Conservation (phyloP, 2,113 vertebrate genomes). For the Carlito syrichta region DNA sequence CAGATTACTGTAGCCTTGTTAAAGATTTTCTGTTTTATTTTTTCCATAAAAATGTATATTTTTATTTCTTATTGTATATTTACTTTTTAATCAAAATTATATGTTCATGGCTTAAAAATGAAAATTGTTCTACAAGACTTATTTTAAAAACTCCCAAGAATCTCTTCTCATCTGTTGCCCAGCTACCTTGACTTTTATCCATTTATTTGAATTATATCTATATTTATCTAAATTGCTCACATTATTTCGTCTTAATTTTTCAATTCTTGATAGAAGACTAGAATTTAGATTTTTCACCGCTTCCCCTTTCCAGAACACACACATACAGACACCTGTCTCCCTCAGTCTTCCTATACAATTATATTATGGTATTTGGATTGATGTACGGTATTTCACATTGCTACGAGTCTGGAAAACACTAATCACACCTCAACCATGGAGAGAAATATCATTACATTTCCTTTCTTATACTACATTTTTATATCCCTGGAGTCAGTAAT, state of each 20-base stretch:
- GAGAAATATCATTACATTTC: neutral
- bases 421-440: neutral
- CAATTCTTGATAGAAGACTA: neutral
- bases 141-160: neutral
- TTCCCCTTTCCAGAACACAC: neutral
- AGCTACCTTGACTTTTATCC: neutral
- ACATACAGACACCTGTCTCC: neutral
- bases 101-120: neutral
- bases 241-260: neutral
- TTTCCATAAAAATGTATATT: neutral
- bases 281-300: neutral
- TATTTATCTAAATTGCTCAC: neutral
- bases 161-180: neutral
- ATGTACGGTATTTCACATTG: neutral
- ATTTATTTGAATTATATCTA: neutral
- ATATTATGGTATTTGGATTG: neutral
- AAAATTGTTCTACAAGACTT: neutral
- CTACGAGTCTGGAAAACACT: neutral
- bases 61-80: neutral
- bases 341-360: neutral
- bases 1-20: neutral
- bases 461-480: neutral
- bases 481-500: neutral
- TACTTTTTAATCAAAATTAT: slow-evolving; percentile 6
- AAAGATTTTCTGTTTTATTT: neutral